A percentile compares a stretch with the other conserved stretches of the same genome.
phyloP scores from a whole-genome alignment of 2,888 invertebrate genomes.

The Caprella mutica region DNA sequence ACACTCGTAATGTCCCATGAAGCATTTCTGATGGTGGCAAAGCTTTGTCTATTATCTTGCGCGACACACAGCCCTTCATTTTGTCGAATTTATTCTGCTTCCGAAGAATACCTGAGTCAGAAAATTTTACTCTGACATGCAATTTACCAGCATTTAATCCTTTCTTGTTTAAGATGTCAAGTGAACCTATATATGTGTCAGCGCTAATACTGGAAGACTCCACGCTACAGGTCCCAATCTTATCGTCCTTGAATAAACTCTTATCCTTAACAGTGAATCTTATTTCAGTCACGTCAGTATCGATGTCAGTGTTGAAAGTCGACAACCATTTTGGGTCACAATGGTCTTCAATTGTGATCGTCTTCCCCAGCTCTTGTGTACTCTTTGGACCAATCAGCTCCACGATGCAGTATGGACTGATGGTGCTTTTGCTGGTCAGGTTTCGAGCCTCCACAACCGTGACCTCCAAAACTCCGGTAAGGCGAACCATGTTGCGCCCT shows the following conservation, averaged over 20 bases:
- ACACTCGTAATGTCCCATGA: slow-evolving; percentile 8
- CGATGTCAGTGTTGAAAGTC: slow-evolving; percentile 3
- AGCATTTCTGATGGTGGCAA: neutral
- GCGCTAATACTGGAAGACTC: neutral
- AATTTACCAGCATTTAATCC: neutral
- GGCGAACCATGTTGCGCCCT: slow-evolving; percentile 11
- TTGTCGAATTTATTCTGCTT: slow-evolving; percentile 3
- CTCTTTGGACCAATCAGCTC: slow-evolving; percentile 2
- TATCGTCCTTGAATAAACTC: neutral
- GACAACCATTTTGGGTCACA: slow-evolving; percentile 13
- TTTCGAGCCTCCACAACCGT: slow-evolving; percentile 8
- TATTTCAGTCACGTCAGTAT: slow-evolving; percentile 5
- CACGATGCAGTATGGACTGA: slow-evolving; percentile 15
- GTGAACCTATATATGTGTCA: neutral
- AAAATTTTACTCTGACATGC: slow-evolving; percentile 5
- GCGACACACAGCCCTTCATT: slow-evolving; percentile 1
- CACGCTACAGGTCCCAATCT: slow-evolving; percentile 5
- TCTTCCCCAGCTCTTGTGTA: slow-evolving; percentile 9
- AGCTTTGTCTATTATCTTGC: neutral
- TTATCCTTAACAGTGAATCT: slow-evolving; percentile 14
- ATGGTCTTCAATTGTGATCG: slow-evolving; percentile 7
- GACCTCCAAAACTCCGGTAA: slow-evolving; percentile 9
- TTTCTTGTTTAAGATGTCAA: slow-evolving; percentile 1
- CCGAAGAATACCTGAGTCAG: neutral
- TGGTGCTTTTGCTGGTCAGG: slow-evolving; percentile 1